phyloP scores from a whole-genome alignment of 2,888 invertebrate species.

The Temnothorax rugatulus region DNA sequence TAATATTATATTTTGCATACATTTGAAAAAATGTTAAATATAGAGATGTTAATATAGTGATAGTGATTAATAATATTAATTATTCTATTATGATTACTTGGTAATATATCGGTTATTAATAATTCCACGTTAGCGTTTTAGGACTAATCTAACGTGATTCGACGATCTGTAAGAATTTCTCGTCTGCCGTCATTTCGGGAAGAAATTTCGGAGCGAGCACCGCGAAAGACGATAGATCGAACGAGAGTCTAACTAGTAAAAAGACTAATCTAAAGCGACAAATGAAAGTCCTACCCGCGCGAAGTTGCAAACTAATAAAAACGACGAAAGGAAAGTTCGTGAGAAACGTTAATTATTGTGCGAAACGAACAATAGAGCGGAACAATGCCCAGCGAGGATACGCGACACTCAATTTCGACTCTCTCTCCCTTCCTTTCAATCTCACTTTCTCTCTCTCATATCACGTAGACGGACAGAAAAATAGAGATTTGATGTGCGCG shows the following conservation, averaged over 20 bases:
- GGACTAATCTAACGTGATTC: conserved; percentile 21
- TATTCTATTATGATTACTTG: conserved; percentile 27
- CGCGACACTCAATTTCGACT: conserved; percentile 67
- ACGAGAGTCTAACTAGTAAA: conserved; percentile 32
- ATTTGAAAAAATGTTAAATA: conserved; percentile 39
- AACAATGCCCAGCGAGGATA: conserved; percentile 78
- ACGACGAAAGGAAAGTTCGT: conserved; percentile 43
- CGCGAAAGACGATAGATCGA: conserved; percentile 18
- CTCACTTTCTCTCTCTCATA: conserved; percentile 54
- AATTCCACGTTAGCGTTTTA: conserved; percentile 42
- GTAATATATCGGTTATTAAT: conserved; percentile 40
- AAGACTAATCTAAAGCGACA: conserved; percentile 34
- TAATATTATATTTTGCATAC: conserved; percentile 27
- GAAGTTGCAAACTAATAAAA: conserved; percentile 24
- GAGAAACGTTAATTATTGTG: conserved; percentile 56
- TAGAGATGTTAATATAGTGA: conserved; percentile 21
- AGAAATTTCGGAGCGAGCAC: conserved; percentile 28
- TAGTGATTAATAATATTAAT: conserved; percentile 25
- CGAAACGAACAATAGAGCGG: conserved; percentile 58
- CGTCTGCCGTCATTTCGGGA: not conserved
- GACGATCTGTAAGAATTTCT: conserved; percentile 18
- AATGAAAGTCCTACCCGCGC: not conserved
- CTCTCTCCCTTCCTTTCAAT: conserved; percentile 54
- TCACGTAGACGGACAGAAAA: conserved; percentile 79
- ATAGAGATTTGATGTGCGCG: conserved; percentile 69